Evolutionary conservation across 53 echinoderm and acorn worm genomes (phyloP), one percentile per base, ranked within the genome.

Genomic region (Mesocentrotus franciscanus): DNA sequence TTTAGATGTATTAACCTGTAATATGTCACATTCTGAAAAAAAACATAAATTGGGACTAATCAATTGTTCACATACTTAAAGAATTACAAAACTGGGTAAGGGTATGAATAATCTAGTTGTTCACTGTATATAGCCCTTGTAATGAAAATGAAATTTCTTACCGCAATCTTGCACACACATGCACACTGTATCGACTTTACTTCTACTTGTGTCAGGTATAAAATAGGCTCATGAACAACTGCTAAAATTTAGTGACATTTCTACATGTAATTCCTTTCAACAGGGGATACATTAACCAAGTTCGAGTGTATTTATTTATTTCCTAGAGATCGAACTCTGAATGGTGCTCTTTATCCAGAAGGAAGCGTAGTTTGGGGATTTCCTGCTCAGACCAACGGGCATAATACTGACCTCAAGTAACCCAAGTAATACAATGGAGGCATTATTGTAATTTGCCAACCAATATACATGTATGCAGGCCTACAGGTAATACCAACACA

Each of bases 331-430:
- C 81, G 42, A 39, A 4, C 1, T 20, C 1, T 17, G 20, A 81
- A 36, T 16, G 33, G 27, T 76, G 42, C 18, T 39, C 42, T 42
- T 18, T 81, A 42, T 81, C 36, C 42, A 1, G 17, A 81, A 36
- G 81, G 81, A 42, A 81, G 76, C 8, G 4, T 42, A 81, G 8
- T 81, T 20, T 81, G 20, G 36, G 42, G 81, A 36, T 81, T 39
- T 81, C 81, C 81, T 81, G 81, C 36, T 81, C 18, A 39, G 76
- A 10, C 20, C 81, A 39, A 14, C 0, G 49, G 20, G 81, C 36
- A 49, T 49, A 17, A 81, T 42, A 39, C 39, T 42, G 81, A 39
- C 81, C 76, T 81, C 81, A 81, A 76, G 81, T 81, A 81, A 81
- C 36, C 81, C 12, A 20, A 39, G 36, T 32, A n/a, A 78, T 39